These are phyloP conservation scores for Sinella curviseta DNA, from an alignment of 1,140 invertebrate species.

Conservation along the genomic window DNA sequence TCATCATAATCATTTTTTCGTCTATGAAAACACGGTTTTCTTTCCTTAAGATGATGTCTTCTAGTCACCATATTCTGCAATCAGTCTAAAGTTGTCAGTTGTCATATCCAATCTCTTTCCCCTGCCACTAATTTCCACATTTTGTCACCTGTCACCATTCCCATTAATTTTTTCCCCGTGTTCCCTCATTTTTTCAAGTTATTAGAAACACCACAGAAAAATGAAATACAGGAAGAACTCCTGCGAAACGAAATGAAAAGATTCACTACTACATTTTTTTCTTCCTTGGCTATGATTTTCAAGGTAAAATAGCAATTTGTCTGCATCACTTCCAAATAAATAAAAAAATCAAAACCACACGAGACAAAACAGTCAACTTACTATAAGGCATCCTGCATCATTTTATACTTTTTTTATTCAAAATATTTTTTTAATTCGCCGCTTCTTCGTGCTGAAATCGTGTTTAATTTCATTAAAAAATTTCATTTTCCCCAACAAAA, in stretches of 20 bases:
- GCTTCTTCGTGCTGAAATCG: neutral
- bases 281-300: neutral
- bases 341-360: neutral
- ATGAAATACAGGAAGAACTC: neutral
- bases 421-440: too few species aligned
- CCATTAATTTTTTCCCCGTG: neutral
- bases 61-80: too few species aligned
- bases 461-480: conserved; percentile 14
- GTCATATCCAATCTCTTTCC: neutral
- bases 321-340: neutral
- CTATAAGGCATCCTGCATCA: too few species aligned
- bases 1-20: too few species aligned
- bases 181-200: too few species aligned
- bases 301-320: neutral
- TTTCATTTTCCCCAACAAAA: too few species aligned
- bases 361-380: too few species aligned
- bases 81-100: too few species aligned
- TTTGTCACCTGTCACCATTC: conserved; percentile 7
- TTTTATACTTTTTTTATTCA: neutral
- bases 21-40: too few species aligned
- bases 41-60: too few species aligned
- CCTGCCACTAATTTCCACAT: neutral
- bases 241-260: too few species aligned
- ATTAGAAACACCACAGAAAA: neutral
- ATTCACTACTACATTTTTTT: too few species aligned